Percentiles rank a stretch among this genome's conserved stretches.
These are phyloP conservation scores for Drosophila malerkotliana DNA, from an alignment of 1,140 invertebrate species.

Conservation along the genomic window DNA sequence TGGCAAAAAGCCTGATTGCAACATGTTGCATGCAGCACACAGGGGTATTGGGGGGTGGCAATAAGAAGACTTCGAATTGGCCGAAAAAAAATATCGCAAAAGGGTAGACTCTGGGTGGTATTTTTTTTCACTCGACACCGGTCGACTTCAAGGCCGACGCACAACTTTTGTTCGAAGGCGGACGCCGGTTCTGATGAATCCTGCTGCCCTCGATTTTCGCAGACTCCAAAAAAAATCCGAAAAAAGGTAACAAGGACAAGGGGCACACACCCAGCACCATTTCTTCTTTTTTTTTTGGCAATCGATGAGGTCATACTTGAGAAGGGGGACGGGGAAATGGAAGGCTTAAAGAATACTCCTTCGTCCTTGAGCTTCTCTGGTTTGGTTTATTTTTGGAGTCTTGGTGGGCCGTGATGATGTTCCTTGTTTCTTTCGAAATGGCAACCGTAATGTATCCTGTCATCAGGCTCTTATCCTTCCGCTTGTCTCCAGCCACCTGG, in stretches of 20 bases:
- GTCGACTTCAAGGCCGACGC: slow-evolving; percentile 37
- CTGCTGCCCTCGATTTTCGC: slow-evolving; percentile 5
- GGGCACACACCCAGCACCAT: neutral
- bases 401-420: neutral
- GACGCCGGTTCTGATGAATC: slow-evolving; percentile 1
- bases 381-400: slow-evolving; percentile 1
- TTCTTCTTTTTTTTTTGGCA: neutral
- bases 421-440: neutral
- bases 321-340: too few species aligned
- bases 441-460: slow-evolving; percentile 59
- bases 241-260: neutral
- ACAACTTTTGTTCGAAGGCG: slow-evolving; percentile 7
- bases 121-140: slow-evolving; percentile 15
- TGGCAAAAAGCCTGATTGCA: slow-evolving; percentile 37
- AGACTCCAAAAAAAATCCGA: neutral
- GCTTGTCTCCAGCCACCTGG: neutral
- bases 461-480: slow-evolving; percentile 43
- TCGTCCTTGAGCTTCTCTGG: slow-evolving; percentile 2
- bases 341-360: slow-evolving; percentile 1
- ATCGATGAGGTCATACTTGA: slow-evolving; percentile 2
- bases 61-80: slow-evolving; percentile 33
- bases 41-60: neutral
- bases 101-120: neutral
- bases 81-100: neutral
- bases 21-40: slow-evolving; percentile 28